Evolutionary conservation across 2,113 vertebrate species (phyloP), one percentile per base, ranked within the genome.

Genomic region (Cepphus grylle): DNA sequence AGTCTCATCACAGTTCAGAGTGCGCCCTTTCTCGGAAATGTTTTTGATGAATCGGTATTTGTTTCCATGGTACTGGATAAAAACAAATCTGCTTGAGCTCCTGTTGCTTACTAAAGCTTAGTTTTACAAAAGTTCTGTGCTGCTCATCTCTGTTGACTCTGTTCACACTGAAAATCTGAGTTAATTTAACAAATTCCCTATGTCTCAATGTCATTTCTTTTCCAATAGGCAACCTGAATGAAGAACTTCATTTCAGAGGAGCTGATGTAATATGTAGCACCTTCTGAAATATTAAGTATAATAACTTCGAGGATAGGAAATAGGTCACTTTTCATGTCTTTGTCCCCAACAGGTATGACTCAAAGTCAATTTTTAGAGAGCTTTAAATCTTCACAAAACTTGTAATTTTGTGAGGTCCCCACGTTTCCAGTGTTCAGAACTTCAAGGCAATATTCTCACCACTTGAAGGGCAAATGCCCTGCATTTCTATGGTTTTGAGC

Each of bases 101-200:
- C 78, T 77, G 42, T 53, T 95, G 78, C 87, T 94, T 95, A 69
- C 74, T 19, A 43, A 92, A 93, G 86, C 56, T 96, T 79, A 91
- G 81, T 87, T 81, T 86, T 77, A 91, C 81, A 84, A 6, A 94
- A 91, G 53, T 95, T 90, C 74, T 92, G 62, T 23, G 13, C 70
- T 91, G 84, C 13, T 79, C 72, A 22, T 69, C 71, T 70, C 81
- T 95, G 85, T 59, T 89, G 59, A 16, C 3, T 29, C 80, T 66
- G 59, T 77, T 95, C 66, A 72, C 56, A 80, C 30, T 73, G 77
- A 95, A 97, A 97, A 97, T 43, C 30, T 25, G 53, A 94, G 52
- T 58, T 94, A 94, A 97, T 95, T 94, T 97, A 69, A 32, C 72
- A 90, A 94, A 93, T 93, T 96, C 65, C 72, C 85, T 92, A 30